Evolutionary conservation across 2,888 invertebrate genomes (phyloP), one percentile per base, ranked within the genome.

Genomic region (Cephonodes hylas): DNA sequence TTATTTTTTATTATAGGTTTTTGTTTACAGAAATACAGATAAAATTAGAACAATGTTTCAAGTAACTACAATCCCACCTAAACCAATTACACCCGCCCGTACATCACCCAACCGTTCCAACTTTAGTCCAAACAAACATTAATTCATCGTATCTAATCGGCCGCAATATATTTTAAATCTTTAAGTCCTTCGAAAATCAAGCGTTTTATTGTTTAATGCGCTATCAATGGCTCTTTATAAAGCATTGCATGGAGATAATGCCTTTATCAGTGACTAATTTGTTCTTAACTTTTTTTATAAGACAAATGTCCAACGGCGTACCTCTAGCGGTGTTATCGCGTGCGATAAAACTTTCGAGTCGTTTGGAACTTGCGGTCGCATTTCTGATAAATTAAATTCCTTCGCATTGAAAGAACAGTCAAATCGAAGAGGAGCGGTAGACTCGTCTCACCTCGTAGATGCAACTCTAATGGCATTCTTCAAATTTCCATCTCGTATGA

Each of bases 311-410:
- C 62, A 65, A 65, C 76, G 70, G 63, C 65, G 67, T 66, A 63
- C 66, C 63, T 59, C 59, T 64, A 66, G 63, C 66, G 71, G 68
- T 62, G 63, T 77, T 80, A 80, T 80, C 79, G 75, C 76, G 71
- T 64, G 62, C 71, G 76, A 79, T 80, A 79, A 80, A 80, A 78
- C 75, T 78, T 75, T 71, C 68, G 69, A 74, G 77, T 73, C 74
- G 71, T 71, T 71, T 63, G 60, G 66, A 56, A 58, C 67, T 66
- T 66, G 67, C 65, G 69, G 70, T 66, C 72, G 68, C 73, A 63
- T 75, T 74, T 70, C 72, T 74, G 75, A 80, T 78, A 80, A 80
- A 80, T 80, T 79, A 75, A 80, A 80, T 79, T 80, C 72, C 67
- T 71, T 67, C 67, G 68, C 70, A 68, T 72, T 75, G 72, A 74